Base-by-base conservation (phyloP, 53 echinoderm and acorn worm species). In the Hippasteria phrygiana region DNA sequence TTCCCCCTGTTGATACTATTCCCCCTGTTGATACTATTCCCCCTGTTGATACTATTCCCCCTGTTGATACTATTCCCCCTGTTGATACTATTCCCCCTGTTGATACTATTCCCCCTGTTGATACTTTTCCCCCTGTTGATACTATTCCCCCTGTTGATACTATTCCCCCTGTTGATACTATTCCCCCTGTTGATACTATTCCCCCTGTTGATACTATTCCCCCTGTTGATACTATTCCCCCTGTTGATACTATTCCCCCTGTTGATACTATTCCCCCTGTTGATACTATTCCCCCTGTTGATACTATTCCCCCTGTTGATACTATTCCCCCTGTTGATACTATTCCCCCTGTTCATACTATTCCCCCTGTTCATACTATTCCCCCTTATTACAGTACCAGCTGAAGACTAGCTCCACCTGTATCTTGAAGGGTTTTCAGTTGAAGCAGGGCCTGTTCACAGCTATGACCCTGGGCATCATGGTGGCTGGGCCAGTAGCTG, bases 351-450 rank as follows among this genome's bases (percentile, higher is more conserved):
- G 6, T 41, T 17, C 20, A 20, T 14, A 20, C 6, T 65, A 66
- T 66, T 66, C 20, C 26, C 24, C n/a, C 59, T 59, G 17, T 41
- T n/a, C n/a, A n/a, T n/a, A n/a, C n/a, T n/a, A n/a, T n/a, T n/a
- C 35, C 17, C 33, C 47, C 38, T 18, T 48, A 11, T 46, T 1
- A 39, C 82, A 97, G 97, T 97, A 97, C 73, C 89, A 95, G 34
- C 62, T 97, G 40, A 88, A 92, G 74, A 89, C 80, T 13, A 95
- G 95, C 39, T 87, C 82, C 24, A 71, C 91, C 0, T 74, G 65
- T 17, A 18, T 96, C 40, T 82, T 88, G 36, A 64, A 88, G 85
- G 96, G 99, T 9, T 90, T 99, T 48, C 87, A 94, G 42, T 39
- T 78, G 38, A 93, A 89, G 82, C 89, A 94, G 16, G 71, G 79